Percentiles rank a stretch among this genome's conserved stretches.
Evolutionary conservation across 2,797 vertebrate genomes (phyloP).

Genomic region (Menidia menidia): DNA sequence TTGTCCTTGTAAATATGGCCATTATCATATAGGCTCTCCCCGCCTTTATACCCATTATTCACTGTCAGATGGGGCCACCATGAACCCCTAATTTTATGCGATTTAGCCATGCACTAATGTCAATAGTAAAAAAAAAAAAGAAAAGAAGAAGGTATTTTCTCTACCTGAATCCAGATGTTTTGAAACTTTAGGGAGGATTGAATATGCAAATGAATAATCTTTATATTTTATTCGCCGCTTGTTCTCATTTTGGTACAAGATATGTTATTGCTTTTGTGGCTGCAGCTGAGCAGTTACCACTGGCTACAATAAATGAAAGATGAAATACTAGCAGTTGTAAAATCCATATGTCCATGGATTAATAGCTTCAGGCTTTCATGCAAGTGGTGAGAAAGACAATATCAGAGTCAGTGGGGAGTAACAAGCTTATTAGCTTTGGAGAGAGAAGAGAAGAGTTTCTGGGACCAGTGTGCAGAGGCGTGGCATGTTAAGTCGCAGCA

Average conservation of each 20-base stretch:
- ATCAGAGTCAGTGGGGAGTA: slow-evolving; percentile 75
- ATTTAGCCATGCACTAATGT: slow-evolving; percentile 66
- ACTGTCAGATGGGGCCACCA: slow-evolving; percentile 68
- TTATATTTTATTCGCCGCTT: slow-evolving; percentile 15
- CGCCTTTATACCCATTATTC: slow-evolving; percentile 73
- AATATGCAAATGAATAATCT: not conserved
- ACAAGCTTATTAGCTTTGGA: slow-evolving; percentile 76
- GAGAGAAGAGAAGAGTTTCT: slow-evolving; percentile 52
- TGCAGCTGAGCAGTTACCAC: slow-evolving; percentile 46
- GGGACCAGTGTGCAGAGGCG: slow-evolving; percentile 44
- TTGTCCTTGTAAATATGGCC: slow-evolving; percentile 75
- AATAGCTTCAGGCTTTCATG: slow-evolving; percentile 64
- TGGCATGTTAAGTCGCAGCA: slow-evolving; percentile 53
- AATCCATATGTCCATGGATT: slow-evolving; percentile 75
- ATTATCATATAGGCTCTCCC: slow-evolving; percentile 76
- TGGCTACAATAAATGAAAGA: slow-evolving; percentile 65
- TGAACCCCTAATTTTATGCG: slow-evolving; percentile 71
- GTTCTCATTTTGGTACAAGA: slow-evolving; percentile 43
- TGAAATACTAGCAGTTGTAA: slow-evolving; percentile 75
- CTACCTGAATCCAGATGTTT: slow-evolving; percentile 8
- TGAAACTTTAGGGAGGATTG: not conserved
- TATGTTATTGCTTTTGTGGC: slow-evolving; percentile 48
- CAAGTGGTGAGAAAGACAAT: slow-evolving; percentile 72
- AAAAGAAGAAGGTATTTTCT: slow-evolving; percentile 9
- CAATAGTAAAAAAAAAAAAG: slow-evolving; percentile 49